phyloP scores from a whole-genome alignment of 2,113 vertebrate species.

The Caranx melampygus region DNA sequence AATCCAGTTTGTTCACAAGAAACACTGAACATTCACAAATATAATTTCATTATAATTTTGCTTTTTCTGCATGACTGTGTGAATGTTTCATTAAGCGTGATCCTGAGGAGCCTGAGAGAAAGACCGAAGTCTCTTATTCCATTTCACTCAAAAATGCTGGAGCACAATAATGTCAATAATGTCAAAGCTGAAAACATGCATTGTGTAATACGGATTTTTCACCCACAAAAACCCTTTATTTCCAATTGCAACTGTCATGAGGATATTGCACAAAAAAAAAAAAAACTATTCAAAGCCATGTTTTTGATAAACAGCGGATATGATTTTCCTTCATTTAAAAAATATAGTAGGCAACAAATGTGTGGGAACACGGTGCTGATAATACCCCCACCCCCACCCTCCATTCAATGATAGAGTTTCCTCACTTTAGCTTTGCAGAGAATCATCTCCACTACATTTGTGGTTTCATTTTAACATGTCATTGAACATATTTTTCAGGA shows the following conservation, averaged over 20 bases:
- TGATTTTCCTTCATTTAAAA: neutral
- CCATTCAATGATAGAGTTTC: neutral
- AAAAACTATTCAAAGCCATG: neutral
- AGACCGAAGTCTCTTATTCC: neutral
- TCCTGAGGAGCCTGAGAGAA: neutral
- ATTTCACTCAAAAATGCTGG: neutral
- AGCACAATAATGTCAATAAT: neutral
- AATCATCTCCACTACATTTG: neutral
- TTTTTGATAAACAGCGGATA: neutral
- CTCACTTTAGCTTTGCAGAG: neutral
- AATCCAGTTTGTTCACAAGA: neutral
- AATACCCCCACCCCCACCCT: neutral
- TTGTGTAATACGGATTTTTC: neutral
- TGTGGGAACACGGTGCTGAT: too few relatives aligned
- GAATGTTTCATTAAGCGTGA: neutral
- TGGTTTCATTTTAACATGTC: neutral
- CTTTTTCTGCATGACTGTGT: neutral
- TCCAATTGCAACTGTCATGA: neutral
- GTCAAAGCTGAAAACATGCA: neutral
- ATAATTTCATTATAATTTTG: neutral
- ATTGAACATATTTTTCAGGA: neutral
- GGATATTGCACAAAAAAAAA: neutral
- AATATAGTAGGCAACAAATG: too few relatives aligned
- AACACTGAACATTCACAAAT: constrained; percentile 9
- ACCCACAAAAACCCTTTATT: neutral